Base-by-base conservation (phyloP, 2,113 vertebrate genomes). In the Ivindomyrus marchei region DNA sequence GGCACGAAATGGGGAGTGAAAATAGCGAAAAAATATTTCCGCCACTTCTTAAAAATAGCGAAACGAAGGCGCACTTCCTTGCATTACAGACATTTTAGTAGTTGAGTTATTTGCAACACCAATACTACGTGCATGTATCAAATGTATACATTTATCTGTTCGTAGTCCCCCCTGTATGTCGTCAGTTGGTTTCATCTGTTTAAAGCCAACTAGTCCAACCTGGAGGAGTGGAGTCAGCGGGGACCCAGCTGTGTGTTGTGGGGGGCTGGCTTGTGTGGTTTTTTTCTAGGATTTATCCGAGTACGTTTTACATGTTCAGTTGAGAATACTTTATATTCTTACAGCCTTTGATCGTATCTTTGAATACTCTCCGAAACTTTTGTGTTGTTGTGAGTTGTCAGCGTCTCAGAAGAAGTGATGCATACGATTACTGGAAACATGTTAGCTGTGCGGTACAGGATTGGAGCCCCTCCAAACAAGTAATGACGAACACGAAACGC, bases 401-500 rank as follows among this genome's bases (percentile, higher is more conserved):
- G 83, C 70, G 46, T 50, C 88, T 36, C 88, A 6, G 24, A 52
- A 74, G 66, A 74, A 80, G 27, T 17, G 88, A 80, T 77, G 88
- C 66, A 47, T 89, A 15, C 11, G 11, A 50, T 89, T 80, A 47
- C 47, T 39, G 62, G 39, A 80, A 24, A 52, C 70, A 17, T 77
- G 27, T 31, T 89, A 50, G 49, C n/a, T 11, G 88, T 11, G 21
- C 27, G 4, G 74, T 49, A 17, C 58, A 8, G 83, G 58, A 27
- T 74, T 36, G 15, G 58, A 74, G 21, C 11, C 88, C 56, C 56
- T 66, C 21, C 88, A 46, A 27, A 17, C 10, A 21, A 70, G 88
- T 88, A 47, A 88, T 88, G 88, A 88, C 53, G 58, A 58, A 66
- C 88, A n/a, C 56, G 88, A 47, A 47, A 70, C 56, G 58, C 88